These are phyloP conservation scores for Exephanes ischioxanthus DNA, from an alignment of 2,888 invertebrate genomes.

Conservation along the genomic window DNA sequence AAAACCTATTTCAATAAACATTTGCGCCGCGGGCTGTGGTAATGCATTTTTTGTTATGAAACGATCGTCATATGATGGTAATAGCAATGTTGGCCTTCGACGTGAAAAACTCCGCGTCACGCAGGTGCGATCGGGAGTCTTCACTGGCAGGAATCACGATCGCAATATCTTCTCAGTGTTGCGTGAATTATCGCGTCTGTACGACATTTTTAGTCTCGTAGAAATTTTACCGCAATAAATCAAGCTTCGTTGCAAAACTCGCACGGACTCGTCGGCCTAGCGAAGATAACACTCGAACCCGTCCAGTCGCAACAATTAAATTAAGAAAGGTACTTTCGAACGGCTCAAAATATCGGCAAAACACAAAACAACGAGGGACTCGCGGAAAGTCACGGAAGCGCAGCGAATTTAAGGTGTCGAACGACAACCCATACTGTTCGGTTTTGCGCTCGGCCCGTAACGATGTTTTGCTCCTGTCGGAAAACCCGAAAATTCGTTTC, in stretches of 20 bases:
- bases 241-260: background rate
- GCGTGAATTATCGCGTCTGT: background rate
- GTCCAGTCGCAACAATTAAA: background rate
- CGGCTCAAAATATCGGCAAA: background rate
- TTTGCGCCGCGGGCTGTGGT: background rate
- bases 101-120: too few relatives aligned
- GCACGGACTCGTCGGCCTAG: background rate
- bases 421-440: slow-evolving; percentile 55
- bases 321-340: background rate
- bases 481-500: slow-evolving; percentile 86
- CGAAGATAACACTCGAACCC: background rate
- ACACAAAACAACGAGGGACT: background rate
- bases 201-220: background rate
- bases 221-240: background rate
- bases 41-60: background rate
- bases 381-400: background rate
- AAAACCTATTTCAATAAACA: background rate
- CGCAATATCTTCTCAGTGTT: too few relatives aligned
- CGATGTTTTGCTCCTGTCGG: slow-evolving; percentile 66
- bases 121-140: too few relatives aligned
- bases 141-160: too few relatives aligned
- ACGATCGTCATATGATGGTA: background rate
- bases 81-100: background rate
- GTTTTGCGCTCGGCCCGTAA: slow-evolving; percentile 67
- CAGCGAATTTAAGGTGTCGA: slow-evolving; percentile 45